Base-by-base conservation (phyloP, 2,113 vertebrate species). In the Ranitomeya variabilis region DNA sequence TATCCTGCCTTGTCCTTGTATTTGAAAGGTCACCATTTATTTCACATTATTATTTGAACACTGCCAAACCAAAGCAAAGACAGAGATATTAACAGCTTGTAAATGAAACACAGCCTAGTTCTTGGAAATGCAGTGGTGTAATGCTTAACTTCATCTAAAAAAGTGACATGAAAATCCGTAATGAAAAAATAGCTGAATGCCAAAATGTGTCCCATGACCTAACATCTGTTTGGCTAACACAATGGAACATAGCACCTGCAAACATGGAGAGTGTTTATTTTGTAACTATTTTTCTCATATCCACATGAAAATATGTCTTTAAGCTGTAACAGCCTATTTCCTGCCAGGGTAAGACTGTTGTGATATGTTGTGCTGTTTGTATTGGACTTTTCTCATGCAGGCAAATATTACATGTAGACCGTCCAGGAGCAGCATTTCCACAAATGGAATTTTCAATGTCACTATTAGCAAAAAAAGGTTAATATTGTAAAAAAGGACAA, bases 221-320 rank as follows among this genome's bases (percentile, higher is more conserved):
- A 94, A 94, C 94, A 95, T 94, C 94, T 95, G 95, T 92, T 92
- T 95, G 94, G 93, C 92, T 10, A 91, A 91, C 89, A 92, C 93
- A 92, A 92, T 93, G 91, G 92, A 93, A 92, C 90, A 45, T 77
- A 91, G 90, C 95, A 95, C 94, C 95, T 96, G 94, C 57, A 6
- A 90, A 84, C 85, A 90, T 1, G 90, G 88, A 86, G 5, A 86
- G 57, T 92, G 93, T 94, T 95, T 93, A 91, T 91, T 92, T 93
- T 92, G 91, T 90, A 94, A 89, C 93, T 91, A 90, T 92, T 90
- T 94, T 93, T 93, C 91, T 91, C 85, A 90, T 90, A 90, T 92
- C 90, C 71, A 0, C 90, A 90, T 90, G 86, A 93, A 94, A 93
- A 93, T 92, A 91, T 86, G 90, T 62, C 91, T 93, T 83, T 62